Base-by-base conservation (phyloP, 2,797 vertebrate genomes). In the Halcyon leucocephala region DNA sequence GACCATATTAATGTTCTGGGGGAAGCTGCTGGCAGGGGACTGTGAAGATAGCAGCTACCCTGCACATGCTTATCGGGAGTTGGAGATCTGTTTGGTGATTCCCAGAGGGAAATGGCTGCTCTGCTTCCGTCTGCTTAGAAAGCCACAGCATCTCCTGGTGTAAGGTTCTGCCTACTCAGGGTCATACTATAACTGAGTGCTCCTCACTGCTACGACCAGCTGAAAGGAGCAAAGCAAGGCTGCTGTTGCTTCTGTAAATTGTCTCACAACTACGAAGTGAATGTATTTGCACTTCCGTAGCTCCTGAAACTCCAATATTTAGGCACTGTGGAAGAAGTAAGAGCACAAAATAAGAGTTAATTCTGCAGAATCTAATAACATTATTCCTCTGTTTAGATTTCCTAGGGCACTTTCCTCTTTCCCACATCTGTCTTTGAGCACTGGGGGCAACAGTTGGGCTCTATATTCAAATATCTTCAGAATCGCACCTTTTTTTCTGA, bases 261-360 rank as follows among this genome's bases (percentile, higher is more conserved):
- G 7, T 20, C 39, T 67, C 60, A 31, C n/a, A 64, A 14, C 14
- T 37, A 42, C 0, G 1, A 92, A 61, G 31, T 13, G 28, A 67
- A 8, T 7, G 1, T 6, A 26, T 52, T 80, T 82, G 89, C 64
- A 61, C 26, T 52, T 48, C 26, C 2, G 1, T n/a, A 51, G 15
- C 35, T 94, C 83, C 74, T 89, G 48, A 74, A 89, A 82, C 15
- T 44, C 39, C 48, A 74, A 12, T n/a, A 72, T 33, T 82, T 52
- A 60, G 14, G 31, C 31, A 60, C 3, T 1, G 1, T 10, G 13
- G 39, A 90, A 91, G 33, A 91, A 88, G 60, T 10, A 5, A 87
- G 44, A 55, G 20, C 44, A 73, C 6, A 85, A 87, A 89, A 51
- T 25, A 73, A 79, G 4, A 0, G 0, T 22, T 22, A 66, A 65